These are phyloP conservation scores for Formica selysi DNA, from an alignment of 1,140 invertebrate genomes.

Conservation along the genomic window DNA sequence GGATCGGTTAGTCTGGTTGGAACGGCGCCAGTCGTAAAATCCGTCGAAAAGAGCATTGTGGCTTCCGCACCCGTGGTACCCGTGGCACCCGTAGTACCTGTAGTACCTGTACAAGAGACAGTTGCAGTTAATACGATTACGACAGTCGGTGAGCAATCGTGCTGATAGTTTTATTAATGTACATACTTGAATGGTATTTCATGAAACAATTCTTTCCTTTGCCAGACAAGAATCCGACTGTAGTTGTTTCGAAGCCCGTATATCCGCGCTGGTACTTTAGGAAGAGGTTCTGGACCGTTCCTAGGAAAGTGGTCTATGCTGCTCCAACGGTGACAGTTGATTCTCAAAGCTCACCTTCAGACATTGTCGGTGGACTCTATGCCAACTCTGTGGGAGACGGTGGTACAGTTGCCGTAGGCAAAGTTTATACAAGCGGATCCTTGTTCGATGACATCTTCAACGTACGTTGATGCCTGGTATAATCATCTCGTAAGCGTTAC, in stretches of 20 bases:
- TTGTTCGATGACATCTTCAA: slow-evolving; percentile 84
- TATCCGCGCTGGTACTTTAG: slow-evolving; percentile 64
- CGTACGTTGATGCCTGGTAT: slow-evolving; percentile 68
- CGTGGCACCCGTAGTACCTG: no score
- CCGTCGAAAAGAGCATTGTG: not conserved
- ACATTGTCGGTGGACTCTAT: not conserved
- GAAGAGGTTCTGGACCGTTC: slow-evolving; percentile 61
- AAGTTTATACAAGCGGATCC: not conserved
- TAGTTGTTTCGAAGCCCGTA: slow-evolving; percentile 9
- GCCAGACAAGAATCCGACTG: not conserved
- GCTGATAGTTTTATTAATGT: not conserved
- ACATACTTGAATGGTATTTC: not conserved
- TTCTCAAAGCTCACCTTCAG: slow-evolving; percentile 1
- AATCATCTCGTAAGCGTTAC: not conserved
- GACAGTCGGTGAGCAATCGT: slow-evolving; percentile 34
- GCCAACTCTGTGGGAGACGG: not conserved
- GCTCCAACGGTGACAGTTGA: not conserved
- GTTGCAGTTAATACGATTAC: not conserved
- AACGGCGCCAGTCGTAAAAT: not conserved
- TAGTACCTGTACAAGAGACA: not conserved
- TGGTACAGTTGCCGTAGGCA: not conserved
- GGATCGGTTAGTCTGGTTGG: not conserved
- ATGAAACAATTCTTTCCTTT: not conserved
- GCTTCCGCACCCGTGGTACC: not conserved
- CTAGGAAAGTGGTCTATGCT: slow-evolving; percentile 48